Percentiles rank a stretch among this genome's conserved stretches.
Conservation (phyloP, 53 echinoderm and acorn worm genomes). For the Zoroaster sp. region DNA sequence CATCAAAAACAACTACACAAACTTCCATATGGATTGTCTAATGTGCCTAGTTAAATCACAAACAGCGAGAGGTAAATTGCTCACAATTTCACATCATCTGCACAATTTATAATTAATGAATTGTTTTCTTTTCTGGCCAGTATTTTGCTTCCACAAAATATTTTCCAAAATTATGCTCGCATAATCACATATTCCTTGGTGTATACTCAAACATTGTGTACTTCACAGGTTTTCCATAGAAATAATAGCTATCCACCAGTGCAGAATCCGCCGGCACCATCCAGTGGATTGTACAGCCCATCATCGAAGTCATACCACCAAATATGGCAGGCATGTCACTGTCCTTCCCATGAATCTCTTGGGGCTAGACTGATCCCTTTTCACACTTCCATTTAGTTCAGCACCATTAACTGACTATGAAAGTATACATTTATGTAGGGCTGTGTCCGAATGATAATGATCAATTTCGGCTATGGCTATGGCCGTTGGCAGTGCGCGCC, state of each 20-base stretch:
- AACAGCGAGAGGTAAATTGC: too few species aligned
- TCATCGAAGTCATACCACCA: constrained; percentile 34
- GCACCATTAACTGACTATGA: constrained; percentile 7
- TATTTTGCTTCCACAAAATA: neutral
- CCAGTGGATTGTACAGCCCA: constrained; percentile 52
- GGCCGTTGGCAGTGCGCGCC: too few species aligned
- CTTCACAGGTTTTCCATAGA: constrained; percentile 44
- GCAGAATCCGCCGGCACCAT: neutral
- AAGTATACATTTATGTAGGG: neutral
- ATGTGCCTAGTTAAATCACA: too few species aligned
- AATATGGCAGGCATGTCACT: constrained; percentile 58
- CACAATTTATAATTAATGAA: too few species aligned
- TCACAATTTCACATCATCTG: too few species aligned
- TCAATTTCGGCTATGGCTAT: neutral
- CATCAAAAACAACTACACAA: too few species aligned
- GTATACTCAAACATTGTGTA: constrained; percentile 1
- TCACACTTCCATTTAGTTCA: constrained; percentile 10
- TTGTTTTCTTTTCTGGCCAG: too few species aligned
- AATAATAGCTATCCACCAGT: constrained; percentile 46
- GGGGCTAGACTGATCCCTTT: neutral
- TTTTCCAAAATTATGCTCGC: neutral
- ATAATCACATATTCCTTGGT: too few species aligned
- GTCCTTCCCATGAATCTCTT: neutral
- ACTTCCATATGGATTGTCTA: too few species aligned
- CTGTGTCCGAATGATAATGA: neutral